Percentiles rank a stretch among this genome's conserved stretches.
Evolutionary conservation across 2,113 vertebrate species (phyloP).

Genomic region (Petromus typicus): DNA sequence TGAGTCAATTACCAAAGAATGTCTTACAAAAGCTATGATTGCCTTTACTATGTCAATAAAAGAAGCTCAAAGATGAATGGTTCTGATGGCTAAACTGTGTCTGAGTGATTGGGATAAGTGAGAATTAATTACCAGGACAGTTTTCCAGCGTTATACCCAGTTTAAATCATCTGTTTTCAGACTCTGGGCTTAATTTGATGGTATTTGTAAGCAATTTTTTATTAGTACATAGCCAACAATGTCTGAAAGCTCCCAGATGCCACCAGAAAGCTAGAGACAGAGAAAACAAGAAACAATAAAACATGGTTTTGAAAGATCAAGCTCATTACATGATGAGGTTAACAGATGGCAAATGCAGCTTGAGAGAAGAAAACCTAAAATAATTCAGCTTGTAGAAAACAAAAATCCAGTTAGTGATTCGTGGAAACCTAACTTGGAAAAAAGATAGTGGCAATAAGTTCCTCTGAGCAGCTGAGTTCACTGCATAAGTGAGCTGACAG

Average conservation of each 20-base stretch:
- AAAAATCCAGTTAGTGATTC: not conserved
- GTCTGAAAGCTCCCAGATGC: conserved; percentile 33
- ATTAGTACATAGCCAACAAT: conserved; percentile 20
- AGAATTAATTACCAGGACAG: not conserved
- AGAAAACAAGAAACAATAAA: conserved; percentile 34
- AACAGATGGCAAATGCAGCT: not conserved
- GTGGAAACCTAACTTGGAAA: not conserved
- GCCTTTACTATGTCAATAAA: not conserved
- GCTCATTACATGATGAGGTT: not conserved
- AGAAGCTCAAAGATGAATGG: not conserved
- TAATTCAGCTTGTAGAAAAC: not conserved
- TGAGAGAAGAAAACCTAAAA: conserved; percentile 28
- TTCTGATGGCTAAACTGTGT: not conserved
- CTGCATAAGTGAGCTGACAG: not conserved
- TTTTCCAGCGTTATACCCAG: conserved; percentile 33
- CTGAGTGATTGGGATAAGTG: not conserved
- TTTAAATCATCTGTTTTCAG: conserved; percentile 46
- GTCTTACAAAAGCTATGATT: not conserved
- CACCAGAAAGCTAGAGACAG: conserved; percentile 29
- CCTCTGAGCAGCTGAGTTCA: not conserved
- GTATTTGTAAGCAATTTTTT: conserved; percentile 37
- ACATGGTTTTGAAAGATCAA: not conserved
- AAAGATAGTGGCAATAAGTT: not conserved
- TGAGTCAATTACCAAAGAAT: not conserved
- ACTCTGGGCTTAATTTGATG: conserved; percentile 17